These are phyloP conservation scores for Caenorhabditis macrosperma DNA, from an alignment of 2,888 invertebrate species.

Conservation along the genomic window DNA sequence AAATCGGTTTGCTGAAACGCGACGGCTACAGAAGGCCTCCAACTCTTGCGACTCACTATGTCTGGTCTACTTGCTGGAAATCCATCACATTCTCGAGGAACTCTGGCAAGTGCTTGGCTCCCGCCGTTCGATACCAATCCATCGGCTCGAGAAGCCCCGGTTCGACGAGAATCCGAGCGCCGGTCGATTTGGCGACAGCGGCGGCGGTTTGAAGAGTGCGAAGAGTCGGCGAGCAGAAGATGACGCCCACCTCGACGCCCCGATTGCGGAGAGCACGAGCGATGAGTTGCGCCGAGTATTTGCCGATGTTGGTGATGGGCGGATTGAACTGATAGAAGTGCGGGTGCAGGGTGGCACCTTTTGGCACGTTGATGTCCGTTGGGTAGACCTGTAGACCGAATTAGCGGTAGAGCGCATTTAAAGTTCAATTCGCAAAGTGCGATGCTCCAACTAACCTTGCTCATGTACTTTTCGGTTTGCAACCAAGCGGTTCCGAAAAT, in stretches of 20 bases:
- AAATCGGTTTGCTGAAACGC: conserved; percentile 54
- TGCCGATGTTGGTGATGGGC: conserved; percentile 59
- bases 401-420: too few species aligned
- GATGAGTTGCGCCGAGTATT: conserved; percentile 43
- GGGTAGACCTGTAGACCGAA: conserved; percentile 38
- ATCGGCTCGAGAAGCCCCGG: conserved; percentile 65
- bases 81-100: conserved; percentile 33
- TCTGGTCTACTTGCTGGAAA: conserved; percentile 32
- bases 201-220: conserved; percentile 64
- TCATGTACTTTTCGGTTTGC: conserved; percentile 48
- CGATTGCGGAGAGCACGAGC: conserved; percentile 52
- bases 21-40: not conserved
- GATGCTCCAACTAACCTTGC: conserved; percentile 17
- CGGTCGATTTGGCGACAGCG: conserved; percentile 48
- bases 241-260: conserved; percentile 34
- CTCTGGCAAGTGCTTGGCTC: conserved; percentile 44
- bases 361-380: conserved; percentile 55
- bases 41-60: conserved; percentile 16
- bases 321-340: conserved; percentile 49
- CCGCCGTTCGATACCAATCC: conserved; percentile 52
- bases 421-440: not conserved
- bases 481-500: conserved; percentile 50
- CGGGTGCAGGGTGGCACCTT: conserved; percentile 23
- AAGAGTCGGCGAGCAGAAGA: conserved; percentile 60
- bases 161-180: conserved; percentile 52